phyloP scores from a whole-genome alignment of 1,140 invertebrate species.

The Eciton burchellii region DNA sequence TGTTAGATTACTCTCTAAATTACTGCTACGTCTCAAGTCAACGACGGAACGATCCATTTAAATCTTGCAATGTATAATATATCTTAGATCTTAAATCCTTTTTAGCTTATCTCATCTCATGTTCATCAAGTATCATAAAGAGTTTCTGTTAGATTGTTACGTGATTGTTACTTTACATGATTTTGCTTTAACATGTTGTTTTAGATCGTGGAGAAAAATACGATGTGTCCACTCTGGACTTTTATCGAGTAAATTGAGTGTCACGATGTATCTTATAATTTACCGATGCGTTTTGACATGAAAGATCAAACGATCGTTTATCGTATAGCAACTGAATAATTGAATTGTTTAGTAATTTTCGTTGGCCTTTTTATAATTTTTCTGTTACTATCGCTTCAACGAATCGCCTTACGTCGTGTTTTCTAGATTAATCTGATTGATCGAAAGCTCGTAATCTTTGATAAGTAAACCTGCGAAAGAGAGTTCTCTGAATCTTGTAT shows the following conservation, averaged over 20 bases:
- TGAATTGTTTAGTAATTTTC: conserved; percentile 11
- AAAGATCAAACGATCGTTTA: neutral
- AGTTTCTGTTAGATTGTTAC: neutral
- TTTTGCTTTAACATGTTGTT: neutral
- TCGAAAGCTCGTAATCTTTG: conserved; percentile 65
- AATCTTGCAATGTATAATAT: neutral
- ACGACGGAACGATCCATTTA: neutral
- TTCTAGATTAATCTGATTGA: conserved; percentile 68
- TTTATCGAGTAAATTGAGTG: neutral
- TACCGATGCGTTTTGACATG: neutral
- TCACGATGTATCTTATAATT: neutral
- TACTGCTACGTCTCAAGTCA: neutral
- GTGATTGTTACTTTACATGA: neutral
- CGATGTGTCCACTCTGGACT: neutral
- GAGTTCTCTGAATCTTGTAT: conserved; percentile 76
- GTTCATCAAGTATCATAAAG: neutral
- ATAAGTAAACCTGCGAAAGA: conserved; percentile 54
- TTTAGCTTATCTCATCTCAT: neutral
- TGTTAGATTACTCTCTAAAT: neutral
- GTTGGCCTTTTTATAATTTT: neutral
- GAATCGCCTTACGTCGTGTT: conserved; percentile 73
- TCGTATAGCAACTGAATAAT: neutral
- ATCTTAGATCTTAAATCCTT: neutral
- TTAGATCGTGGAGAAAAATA: neutral
- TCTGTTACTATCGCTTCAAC: conserved; percentile 60